These are phyloP conservation scores for Penelope pileata DNA, from an alignment of 2,113 vertebrate genomes.

Conservation along the genomic window DNA sequence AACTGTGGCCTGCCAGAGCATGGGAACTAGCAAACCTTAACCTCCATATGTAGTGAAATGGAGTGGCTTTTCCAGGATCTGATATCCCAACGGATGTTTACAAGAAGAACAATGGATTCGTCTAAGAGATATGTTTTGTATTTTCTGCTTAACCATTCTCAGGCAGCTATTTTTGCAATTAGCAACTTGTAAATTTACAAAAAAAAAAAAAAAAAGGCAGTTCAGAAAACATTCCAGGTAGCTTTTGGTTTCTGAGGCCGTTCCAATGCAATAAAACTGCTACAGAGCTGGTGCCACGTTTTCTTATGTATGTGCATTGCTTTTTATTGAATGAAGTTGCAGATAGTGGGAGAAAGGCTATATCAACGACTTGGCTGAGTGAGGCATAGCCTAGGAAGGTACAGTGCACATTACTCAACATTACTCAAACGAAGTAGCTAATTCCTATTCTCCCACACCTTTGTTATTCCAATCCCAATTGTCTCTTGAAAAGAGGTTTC, in stretches of 20 bases:
- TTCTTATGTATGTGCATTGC: not conserved
- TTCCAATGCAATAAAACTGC: not conserved
- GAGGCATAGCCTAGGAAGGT: not conserved
- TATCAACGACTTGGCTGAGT: not conserved
- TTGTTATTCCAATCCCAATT: constrained; percentile 25
- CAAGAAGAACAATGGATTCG: constrained; percentile 69
- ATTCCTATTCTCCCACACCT: constrained; percentile 49
- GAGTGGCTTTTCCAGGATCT: constrained; percentile 67
- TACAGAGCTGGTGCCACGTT: not conserved
- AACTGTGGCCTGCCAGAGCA: not conserved
- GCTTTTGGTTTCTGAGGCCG: not conserved
- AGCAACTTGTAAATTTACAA: constrained; percentile 52
- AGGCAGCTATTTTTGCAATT: constrained; percentile 64
- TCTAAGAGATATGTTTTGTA: constrained; percentile 46
- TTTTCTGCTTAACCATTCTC: constrained; percentile 66
- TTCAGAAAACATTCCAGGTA: constrained; percentile 23
- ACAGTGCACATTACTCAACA: constrained; percentile 16
- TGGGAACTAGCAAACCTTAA: constrained; percentile 38
- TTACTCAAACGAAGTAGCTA: constrained; percentile 17
- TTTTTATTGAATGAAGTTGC: not conserved
- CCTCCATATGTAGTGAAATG: constrained; percentile 14
- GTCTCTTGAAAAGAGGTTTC: constrained; percentile 16
- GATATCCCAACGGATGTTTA: constrained; percentile 60
- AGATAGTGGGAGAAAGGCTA: not conserved
- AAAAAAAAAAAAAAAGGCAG: not conserved